Evolutionary conservation across 2,888 invertebrate species (phyloP), one percentile per base, ranked within the genome.

Genomic region (Apodemia zela): DNA sequence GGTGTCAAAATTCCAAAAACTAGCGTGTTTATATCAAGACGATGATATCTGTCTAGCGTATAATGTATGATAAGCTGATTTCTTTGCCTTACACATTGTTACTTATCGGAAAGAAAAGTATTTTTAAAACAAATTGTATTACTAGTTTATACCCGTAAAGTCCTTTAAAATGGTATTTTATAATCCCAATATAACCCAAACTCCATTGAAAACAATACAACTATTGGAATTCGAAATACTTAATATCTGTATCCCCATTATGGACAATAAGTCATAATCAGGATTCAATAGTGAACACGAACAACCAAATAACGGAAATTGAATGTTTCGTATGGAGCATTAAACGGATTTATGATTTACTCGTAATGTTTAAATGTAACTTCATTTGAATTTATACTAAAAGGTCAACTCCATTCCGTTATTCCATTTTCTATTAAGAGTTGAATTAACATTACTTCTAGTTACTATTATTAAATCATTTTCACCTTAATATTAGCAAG

Each of bases 251-350:
- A 35, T 61, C 11, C 47, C 33, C 49, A 51, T 25, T 10, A 63
- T n/a, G 29, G 59, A 42, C 47, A 42, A 63, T 38, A 57, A 65
- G 15, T 63, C 38, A 54, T 59, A 63, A 63, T 61, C 59, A 63
- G 38, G 35, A 61, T 49, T 58, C 38, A 62, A 49, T 71, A 65
- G 71, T 71, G 62, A 51, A 62, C 54, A 42, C 42, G 51, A 62
- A 54, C 72, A 67, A 69, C 69, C 71, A 72, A 67, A 73, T 68
- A 66, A 72, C 83, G 84, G 84, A 85, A 82, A 85, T 84, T 82
- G 79, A 82, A 82, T 75, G 81, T 78, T 81, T 77, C 76, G 80
- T 76, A 73, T 76, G 77, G 72, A 69, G 77, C 83, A 83, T 81
- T 82, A 76, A 82, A 75, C 73, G 75, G 79, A 79, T 82, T 84